Conservation (phyloP, 2,888 invertebrate species). For the Miltochrista miniata region DNA sequence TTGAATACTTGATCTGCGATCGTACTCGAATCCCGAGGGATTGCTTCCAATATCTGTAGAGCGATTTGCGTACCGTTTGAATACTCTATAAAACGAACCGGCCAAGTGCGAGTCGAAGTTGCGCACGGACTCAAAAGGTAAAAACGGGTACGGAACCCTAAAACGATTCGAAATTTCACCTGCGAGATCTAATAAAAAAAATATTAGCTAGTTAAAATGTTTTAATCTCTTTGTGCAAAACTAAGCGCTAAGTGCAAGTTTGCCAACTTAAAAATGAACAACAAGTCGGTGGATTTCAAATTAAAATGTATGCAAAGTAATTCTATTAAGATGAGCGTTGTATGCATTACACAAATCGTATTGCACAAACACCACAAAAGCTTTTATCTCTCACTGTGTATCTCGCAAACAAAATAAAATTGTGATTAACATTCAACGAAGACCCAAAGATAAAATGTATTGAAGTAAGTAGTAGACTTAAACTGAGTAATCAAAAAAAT, state of each 20-base stretch:
- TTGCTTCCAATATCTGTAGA: conserved; percentile 56
- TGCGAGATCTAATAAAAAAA: too few relatives aligned
- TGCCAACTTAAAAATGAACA: conserved; percentile 38
- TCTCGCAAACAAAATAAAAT: too few relatives aligned
- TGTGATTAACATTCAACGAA: too few relatives aligned
- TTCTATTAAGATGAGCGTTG: conserved; percentile 68
- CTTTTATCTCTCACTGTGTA: conserved; percentile 35
- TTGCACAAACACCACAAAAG: conserved; percentile 43
- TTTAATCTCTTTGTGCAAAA: conserved; percentile 1
- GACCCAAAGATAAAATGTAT: too few relatives aligned
- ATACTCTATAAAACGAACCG: conserved; percentile 65
- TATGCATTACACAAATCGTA: conserved; percentile 59
- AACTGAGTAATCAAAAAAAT: too few relatives aligned
- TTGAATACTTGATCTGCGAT: conserved; percentile 49
- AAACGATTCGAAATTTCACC: too few relatives aligned
- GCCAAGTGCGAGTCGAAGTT: too few relatives aligned
- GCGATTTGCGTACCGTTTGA: conserved; percentile 58
- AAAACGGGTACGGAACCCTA: too few relatives aligned
- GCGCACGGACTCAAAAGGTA: too few relatives aligned
- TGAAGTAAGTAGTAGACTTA: too few relatives aligned
- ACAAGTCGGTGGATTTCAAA: conserved; percentile 65
- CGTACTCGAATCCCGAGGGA: conserved; percentile 42
- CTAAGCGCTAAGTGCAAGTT: conserved; percentile 28
- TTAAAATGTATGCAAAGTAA: conserved; percentile 71
- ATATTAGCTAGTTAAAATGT: too few relatives aligned